These are phyloP conservation scores for Spermophilus dauricus DNA, from an alignment of 2,113 vertebrate genomes.

Conservation along the genomic window DNA sequence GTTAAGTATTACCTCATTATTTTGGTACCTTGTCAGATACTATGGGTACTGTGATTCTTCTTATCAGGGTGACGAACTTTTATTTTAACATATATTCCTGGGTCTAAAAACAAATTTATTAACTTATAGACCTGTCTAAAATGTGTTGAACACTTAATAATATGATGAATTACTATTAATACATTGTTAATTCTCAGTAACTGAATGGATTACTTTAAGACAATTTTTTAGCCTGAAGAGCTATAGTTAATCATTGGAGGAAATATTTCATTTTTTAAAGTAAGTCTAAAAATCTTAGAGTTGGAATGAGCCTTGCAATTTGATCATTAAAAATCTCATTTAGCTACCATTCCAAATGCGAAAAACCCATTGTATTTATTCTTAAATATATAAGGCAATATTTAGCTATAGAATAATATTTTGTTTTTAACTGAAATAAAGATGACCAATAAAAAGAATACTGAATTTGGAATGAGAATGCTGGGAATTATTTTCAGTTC, in stretches of 20 bases:
- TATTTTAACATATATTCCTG: constrained; percentile 15
- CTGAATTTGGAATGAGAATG: background rate
- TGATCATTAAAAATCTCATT: background rate
- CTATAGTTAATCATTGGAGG: background rate
- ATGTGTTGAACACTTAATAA: background rate
- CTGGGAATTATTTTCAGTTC: background rate
- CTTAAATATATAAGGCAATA: background rate
- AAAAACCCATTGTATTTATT: constrained; percentile 11
- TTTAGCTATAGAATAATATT: background rate
- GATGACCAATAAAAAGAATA: background rate
- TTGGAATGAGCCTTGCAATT: background rate
- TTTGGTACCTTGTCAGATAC: background rate
- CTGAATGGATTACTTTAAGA: background rate
- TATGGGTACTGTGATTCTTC: background rate
- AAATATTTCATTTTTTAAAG: background rate
- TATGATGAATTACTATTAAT: background rate
- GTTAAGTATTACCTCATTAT: background rate
- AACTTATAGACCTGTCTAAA: background rate
- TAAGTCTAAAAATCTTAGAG: background rate
- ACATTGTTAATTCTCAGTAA: background rate
- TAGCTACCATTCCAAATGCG: background rate
- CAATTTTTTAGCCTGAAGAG: background rate
- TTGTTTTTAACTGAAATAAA: background rate
- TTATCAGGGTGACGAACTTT: background rate
- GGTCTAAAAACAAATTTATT: constrained; percentile 34